phyloP scores from a whole-genome alignment of 2,888 invertebrate species.

The Parascotia fuliginaria region DNA sequence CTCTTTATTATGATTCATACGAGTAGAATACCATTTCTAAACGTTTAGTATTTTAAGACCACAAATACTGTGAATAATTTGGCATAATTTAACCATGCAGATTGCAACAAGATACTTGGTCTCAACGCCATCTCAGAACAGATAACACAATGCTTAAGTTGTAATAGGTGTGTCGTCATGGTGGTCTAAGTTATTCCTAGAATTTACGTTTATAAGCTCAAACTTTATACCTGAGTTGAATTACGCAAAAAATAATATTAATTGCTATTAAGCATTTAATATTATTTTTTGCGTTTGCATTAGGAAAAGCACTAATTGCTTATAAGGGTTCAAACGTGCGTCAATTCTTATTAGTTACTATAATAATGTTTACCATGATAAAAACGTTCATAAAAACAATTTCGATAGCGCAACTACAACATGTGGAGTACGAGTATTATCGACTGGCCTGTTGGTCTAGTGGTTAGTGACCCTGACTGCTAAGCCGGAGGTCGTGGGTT shows the following conservation, averaged over 20 bases:
- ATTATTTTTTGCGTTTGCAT: no score
- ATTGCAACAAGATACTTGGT: constrained; percentile 52
- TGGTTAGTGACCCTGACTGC: no score
- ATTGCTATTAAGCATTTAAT: constrained; percentile 7
- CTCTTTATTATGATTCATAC: no score
- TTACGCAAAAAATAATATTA: constrained; percentile 3
- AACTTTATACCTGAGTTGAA: constrained; percentile 15
- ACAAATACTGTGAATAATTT: constrained; percentile 22
- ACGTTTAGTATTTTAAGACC: constrained; percentile 25
- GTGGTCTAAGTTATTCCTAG: constrained; percentile 60
- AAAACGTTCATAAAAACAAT: no score
- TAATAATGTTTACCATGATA: no score
- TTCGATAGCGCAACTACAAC: no score
- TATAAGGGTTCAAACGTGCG: no score
- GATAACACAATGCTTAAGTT: constrained; percentile 56
- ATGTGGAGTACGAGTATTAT: no score
- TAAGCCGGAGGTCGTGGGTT: no score
- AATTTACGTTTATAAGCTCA: constrained; percentile 37
- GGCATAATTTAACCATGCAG: constrained; percentile 24
- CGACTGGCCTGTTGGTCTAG: no score
- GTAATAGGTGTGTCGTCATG: constrained; percentile 52
- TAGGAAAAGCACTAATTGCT: no score
- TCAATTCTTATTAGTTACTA: no score
- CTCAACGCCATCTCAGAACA: constrained; percentile 56
- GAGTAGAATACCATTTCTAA: constrained; percentile 17